Conservation (phyloP, 2,113 vertebrate genomes). For the Geothlypis trichas region DNA sequence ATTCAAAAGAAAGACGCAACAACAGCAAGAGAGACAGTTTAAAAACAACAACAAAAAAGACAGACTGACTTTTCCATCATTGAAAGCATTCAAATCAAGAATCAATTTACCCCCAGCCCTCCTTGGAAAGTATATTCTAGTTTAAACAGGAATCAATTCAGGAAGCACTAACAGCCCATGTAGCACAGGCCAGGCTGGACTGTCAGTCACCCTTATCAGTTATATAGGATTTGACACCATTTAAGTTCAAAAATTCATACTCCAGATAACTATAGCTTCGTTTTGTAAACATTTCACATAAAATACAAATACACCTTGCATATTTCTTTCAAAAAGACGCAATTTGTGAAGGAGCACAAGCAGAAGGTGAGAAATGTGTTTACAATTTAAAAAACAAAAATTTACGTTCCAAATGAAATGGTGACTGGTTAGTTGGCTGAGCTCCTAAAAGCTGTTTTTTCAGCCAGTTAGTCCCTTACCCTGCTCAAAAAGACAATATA, state of each 20-base stretch:
- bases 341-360: background rate
- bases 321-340: background rate
- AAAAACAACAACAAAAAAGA: background rate
- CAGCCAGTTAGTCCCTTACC: background rate
- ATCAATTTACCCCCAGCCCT: background rate
- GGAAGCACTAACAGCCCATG: rapidly evolving
- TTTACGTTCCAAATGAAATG: background rate
- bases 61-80: background rate
- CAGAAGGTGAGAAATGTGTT: background rate
- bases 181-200: background rate
- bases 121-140: background rate
- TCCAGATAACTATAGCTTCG: background rate
- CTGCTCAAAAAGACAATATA: background rate
- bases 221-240: background rate
- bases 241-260: background rate
- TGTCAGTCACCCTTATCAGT: background rate
- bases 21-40: background rate
- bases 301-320: background rate
- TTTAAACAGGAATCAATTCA: constrained; percentile 16
- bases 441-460: background rate
- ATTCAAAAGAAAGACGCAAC: background rate
- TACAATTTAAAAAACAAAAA: background rate
- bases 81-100: background rate
- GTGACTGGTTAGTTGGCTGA: background rate
- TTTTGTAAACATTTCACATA: background rate